Base-by-base conservation (phyloP, 2,113 vertebrate genomes). In the Nesogale talazaci region DNA sequence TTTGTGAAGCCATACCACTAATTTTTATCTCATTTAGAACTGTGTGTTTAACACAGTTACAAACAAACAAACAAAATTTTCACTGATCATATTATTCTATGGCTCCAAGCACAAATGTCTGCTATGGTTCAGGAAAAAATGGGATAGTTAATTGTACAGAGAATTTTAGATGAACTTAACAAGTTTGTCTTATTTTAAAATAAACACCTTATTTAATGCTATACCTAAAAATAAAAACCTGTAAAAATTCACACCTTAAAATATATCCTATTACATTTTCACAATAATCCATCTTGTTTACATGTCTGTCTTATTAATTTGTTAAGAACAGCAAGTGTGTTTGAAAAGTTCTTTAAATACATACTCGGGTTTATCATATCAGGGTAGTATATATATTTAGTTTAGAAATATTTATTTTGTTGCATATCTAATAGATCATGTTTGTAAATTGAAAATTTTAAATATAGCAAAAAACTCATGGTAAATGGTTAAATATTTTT, bases 251-350 rank as follows among this genome's bases (percentile, higher is more conserved):
- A 97, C 94, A 97, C 94, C 93, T 97, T 90, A 46, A 6, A 95
- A 95, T 93, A 97, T 97, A 96, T 89, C 97, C 95, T 95, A 96
- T 94, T 92, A 95, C 88, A 95, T 96, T 97, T 97, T 98, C 96
- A 97, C 95, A 97, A 97, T 95, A 95, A 89, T 85, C 22, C 94
- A 97, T 97, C 97, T 95, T 97, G 89, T 97, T 95, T 96, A 96
- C 94, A 78, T 97, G 86, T 34, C 96, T 94, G 88, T 16, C 92
- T 98, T 97, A 79, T 83, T 95, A 95, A 97, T 96, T 95, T 95
- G 61, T 94, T 96, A 94, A 95, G 89, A 97, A 94, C 96, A 97
- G 95, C 89, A 98, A 97, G 96, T 89, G 89, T 96, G 77, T 95
- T 96, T 94, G 90, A 65, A 34, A 84, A 77, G 10, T 76, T 86